Evolutionary conservation across 1,140 invertebrate genomes (phyloP), one percentile per base, ranked within the genome.

Genomic region (Agrilus planipennis): DNA sequence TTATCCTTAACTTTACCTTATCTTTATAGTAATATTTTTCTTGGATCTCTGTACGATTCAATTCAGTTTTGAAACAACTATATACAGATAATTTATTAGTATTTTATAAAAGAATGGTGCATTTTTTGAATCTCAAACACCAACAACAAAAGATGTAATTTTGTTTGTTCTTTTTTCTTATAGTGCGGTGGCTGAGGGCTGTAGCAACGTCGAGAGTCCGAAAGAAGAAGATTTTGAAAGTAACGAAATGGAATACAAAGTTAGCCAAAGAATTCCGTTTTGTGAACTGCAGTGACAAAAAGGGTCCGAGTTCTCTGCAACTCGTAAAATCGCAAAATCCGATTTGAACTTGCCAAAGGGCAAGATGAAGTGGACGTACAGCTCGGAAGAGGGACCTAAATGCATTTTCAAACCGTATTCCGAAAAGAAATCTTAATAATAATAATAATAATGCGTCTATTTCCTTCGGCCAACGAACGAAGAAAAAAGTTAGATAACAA

Each of bases 251-350:
- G 70, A 70, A 53, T 58, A 62, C 30, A 69, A 69, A 54, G 69
- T 71, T 32, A 62, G 60, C 43, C 66, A 68, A 44, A 79, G 78
- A 59, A 53, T 77, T 52, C 71, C 70, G 25, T 79, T 79, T 60
- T 79, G 76, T 64, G 72, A 74, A 60, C 77, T 79, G 64, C 76
- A 79, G 72, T 79, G 75, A 78, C 69, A 67, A 65, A 69, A 69
- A 62, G 67, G 66, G 60, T 67, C 60, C 65, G 60, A 61, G 60
- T 61, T 61, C 58, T 53, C 57, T 23, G 61, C 55, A 61, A 62
- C 60, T 61, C 60, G 58, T 45, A 61, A 59, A 60, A 55, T 51
- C 31, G 61, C 60, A 53, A 61, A 57, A 6, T 57, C 28, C 54
- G 61, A 43, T 9, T 55, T 60, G 34, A 58, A 56, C 25, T 54